These are phyloP conservation scores for Hippocampus zosterae DNA, from an alignment of 2,113 vertebrate genomes.

Conservation along the genomic window DNA sequence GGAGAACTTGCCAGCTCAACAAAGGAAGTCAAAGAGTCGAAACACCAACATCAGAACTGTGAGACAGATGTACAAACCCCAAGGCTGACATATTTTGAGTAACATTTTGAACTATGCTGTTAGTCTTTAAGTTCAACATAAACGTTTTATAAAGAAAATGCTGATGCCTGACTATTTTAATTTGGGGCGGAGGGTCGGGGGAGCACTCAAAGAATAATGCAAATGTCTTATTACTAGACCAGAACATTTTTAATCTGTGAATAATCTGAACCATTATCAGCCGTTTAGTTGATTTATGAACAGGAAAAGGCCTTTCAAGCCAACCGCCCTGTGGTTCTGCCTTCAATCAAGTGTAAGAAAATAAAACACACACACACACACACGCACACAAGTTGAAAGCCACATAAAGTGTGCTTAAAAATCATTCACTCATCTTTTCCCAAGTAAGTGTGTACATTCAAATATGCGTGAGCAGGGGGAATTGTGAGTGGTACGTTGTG, in stretches of 20 bases:
- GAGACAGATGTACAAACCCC: no score
- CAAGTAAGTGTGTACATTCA: not conserved
- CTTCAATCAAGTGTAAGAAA: not conserved
- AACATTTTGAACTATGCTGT: no score
- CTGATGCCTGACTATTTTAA: not conserved
- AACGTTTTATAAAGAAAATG: no score
- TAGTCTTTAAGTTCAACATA: not conserved
- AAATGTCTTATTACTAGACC: not conserved
- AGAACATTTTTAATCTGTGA: not conserved
- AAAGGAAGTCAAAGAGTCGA: no score
- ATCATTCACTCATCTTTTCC: not conserved
- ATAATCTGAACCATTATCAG: not conserved
- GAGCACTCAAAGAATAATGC: not conserved
- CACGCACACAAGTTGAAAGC: not conserved
- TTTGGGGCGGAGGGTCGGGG: not conserved
- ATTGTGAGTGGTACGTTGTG: conserved; percentile 26
- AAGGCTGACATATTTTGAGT: no score
- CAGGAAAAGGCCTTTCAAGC: not conserved
- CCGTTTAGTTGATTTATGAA: conserved; percentile 2
- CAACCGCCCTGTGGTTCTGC: not conserved
- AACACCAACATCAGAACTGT: no score
- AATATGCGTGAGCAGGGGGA: conserved; percentile 18
- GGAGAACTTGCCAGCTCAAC: no score
- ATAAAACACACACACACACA: not conserved
- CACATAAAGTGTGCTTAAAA: conserved; percentile 1